Percentiles rank a stretch among this genome's conserved stretches.
These are phyloP conservation scores for Montipora foliosa DNA, from an alignment of 64 coral and sea anemone species.

Conservation along the genomic window DNA sequence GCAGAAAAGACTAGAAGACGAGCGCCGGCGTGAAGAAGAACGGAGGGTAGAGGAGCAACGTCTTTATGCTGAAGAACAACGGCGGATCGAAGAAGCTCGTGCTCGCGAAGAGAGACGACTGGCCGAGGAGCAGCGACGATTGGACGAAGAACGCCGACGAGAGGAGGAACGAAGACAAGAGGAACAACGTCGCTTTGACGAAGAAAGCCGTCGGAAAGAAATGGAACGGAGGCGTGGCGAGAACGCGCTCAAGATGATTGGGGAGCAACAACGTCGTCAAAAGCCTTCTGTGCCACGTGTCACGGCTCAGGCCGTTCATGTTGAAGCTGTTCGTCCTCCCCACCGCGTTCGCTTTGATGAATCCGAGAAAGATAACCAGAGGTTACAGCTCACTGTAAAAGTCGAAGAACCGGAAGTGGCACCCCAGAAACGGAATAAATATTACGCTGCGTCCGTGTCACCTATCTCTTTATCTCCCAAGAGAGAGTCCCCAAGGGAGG, in stretches of 20 bases:
- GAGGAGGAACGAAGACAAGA: slow-evolving; percentile 77
- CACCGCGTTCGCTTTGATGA: slow-evolving; percentile 63
- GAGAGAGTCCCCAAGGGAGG: slow-evolving; percentile 29
- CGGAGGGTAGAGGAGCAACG: slow-evolving; percentile 56
- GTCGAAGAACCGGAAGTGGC: slow-evolving; percentile 14
- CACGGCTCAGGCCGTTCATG: slow-evolving; percentile 64
- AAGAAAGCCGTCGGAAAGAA: slow-evolving; percentile 65
- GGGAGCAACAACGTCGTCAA: slow-evolving; percentile 65
- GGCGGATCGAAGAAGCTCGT: slow-evolving; percentile 59
- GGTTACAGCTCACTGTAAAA: slow-evolving; percentile 33
- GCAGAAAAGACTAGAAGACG: slow-evolving; percentile 50
- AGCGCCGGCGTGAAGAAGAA: slow-evolving; percentile 62
- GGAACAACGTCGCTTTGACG: slow-evolving; percentile 62
- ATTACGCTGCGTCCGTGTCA: neutral
- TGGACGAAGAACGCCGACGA: slow-evolving; percentile 63
- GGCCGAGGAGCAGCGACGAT: slow-evolving; percentile 60
- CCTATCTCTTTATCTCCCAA: neutral
- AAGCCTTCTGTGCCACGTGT: slow-evolving; percentile 60
- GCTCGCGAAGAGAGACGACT: slow-evolving; percentile 46
- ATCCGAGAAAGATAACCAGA: slow-evolving; percentile 18
- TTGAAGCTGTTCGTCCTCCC: slow-evolving; percentile 36
- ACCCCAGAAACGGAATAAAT: neutral
- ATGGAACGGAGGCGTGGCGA: slow-evolving; percentile 27
- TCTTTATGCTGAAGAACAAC: slow-evolving; percentile 60
- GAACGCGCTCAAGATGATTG: slow-evolving; percentile 67